Conservation (phyloP, 2,888 invertebrate genomes). For the Herminia tarsipennalis region DNA sequence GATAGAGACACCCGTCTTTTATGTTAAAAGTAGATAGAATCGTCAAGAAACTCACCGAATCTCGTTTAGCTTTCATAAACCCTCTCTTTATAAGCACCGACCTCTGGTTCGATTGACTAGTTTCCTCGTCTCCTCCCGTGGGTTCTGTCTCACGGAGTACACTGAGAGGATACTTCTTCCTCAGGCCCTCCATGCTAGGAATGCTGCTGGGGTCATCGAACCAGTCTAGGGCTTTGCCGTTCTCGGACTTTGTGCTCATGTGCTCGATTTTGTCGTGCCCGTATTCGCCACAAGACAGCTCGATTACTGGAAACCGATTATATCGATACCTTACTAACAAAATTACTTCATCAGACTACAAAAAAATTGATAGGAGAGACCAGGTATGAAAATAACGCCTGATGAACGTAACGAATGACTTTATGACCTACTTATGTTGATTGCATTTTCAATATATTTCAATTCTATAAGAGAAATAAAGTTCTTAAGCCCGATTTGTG, state of each 20-base stretch:
- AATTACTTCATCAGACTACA: no score
- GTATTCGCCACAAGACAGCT: slow-evolving; percentile 96
- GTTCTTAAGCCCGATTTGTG: no score
- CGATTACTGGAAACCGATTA: slow-evolving; percentile 89
- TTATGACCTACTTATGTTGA: no score
- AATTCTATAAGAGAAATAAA: no score
- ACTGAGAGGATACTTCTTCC: slow-evolving; percentile 84
- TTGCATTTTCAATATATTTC: no score
- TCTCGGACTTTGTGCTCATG: slow-evolving; percentile 88
- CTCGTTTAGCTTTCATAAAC: slow-evolving; percentile 90
- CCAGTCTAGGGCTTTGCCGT: slow-evolving; percentile 89
- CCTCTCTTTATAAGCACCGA: slow-evolving; percentile 89
- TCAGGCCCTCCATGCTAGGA: slow-evolving; percentile 84
- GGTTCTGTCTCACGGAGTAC: slow-evolving; percentile 70
- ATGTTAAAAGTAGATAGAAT: no score
- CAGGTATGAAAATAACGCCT: no score
- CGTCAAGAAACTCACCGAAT: slow-evolving; percentile 82
- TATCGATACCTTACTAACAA: no score
- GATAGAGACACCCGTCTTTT: no score
- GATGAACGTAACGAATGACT: no score
- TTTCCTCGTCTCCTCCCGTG: slow-evolving; percentile 86
- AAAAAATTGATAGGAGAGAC: no score
- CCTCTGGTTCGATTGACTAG: slow-evolving; percentile 89
- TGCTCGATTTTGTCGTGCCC: slow-evolving; percentile 91
- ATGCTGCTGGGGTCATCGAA: slow-evolving; percentile 86